These are phyloP conservation scores for Eristalis pertinax DNA, from an alignment of 2,888 invertebrate genomes.

Conservation along the genomic window DNA sequence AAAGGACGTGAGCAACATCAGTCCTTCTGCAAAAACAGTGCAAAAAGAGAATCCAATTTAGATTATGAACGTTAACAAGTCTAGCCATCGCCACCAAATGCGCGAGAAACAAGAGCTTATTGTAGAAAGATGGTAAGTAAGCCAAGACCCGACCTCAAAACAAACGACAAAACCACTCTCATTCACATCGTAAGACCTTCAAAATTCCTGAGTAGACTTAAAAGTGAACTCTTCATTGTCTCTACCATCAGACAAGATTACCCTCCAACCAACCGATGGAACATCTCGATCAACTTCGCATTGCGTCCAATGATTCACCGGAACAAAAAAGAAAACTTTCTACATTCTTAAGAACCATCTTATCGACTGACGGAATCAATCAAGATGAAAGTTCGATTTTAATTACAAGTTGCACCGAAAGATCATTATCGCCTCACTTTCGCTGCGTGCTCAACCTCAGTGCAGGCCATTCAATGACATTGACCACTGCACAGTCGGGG, in stretches of 20 bases:
- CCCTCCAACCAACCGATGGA: neutral
- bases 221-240: too few relatives aligned
- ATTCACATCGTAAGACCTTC: too few relatives aligned
- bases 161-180: too few relatives aligned
- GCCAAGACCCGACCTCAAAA: too few relatives aligned
- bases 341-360: neutral
- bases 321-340: neutral
- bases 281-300: neutral
- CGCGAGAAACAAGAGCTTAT: too few relatives aligned
- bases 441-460: neutral
- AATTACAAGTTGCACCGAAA: neutral
- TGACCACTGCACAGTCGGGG: conserved; percentile 47
- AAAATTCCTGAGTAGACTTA: too few relatives aligned
- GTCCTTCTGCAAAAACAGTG: too few relatives aligned
- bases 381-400: neutral
- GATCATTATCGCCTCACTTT: neutral
- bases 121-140: too few relatives aligned
- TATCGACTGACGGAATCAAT: neutral
- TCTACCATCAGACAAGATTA: neutral
- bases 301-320: neutral
- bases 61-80: too few relatives aligned
- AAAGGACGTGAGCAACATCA: too few relatives aligned
- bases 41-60: too few relatives aligned
- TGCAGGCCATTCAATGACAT: conserved; percentile 45
- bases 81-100: too few relatives aligned